Evolutionary conservation across 2,888 invertebrate genomes (phyloP), one percentile per base, ranked within the genome.

Genomic region (Eristalis arbustorum): DNA sequence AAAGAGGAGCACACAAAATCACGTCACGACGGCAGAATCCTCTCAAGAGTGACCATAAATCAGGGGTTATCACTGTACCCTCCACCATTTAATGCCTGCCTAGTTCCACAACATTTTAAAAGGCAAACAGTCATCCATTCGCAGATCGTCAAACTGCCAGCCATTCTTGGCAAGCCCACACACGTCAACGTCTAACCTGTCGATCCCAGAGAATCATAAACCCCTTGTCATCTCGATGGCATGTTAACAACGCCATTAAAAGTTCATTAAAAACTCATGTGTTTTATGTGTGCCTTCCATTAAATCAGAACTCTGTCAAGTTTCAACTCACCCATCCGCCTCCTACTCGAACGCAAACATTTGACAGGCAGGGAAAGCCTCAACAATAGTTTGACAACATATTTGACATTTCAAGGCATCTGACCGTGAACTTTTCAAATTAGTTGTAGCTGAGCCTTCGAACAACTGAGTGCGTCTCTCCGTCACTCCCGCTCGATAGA

Each of bases 391-490:
- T 75, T 72, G 34, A 49, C 69, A 78, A 79, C 74, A 78, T 84
- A 74, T 79, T 75, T 79, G 71, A 75, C 80, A 80, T 73, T 71
- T 69, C 37, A 34, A 23, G 23, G 5, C 37, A 76, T 80, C 40
- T 63, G 49, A 37, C 49, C 49, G 49, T 56, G 61, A 84, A 77
- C 84, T 81, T 81, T 71, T 85, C 73, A 73, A 77, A 81, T 81
- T 77, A 73, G 64, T 73, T 77, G 42, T 73, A 49, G 49, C 8
- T n/a, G n/a, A n/a, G 34, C 66, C 49, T 1, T n/a, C 14, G 42
- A 42, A 13, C 64, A 22, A 40, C 23, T 75, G 66, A 37, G 22
- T 57, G 25, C 68, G 72, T 42, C 57, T 71, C 22, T 28, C 23
- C 11, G 62, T 11, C 72, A 34, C 34, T n/a, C 31, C 37, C 49